Evolutionary conservation across 2,113 vertebrate genomes (phyloP).

Genomic region (Cynoglossus semilaevis): DNA sequence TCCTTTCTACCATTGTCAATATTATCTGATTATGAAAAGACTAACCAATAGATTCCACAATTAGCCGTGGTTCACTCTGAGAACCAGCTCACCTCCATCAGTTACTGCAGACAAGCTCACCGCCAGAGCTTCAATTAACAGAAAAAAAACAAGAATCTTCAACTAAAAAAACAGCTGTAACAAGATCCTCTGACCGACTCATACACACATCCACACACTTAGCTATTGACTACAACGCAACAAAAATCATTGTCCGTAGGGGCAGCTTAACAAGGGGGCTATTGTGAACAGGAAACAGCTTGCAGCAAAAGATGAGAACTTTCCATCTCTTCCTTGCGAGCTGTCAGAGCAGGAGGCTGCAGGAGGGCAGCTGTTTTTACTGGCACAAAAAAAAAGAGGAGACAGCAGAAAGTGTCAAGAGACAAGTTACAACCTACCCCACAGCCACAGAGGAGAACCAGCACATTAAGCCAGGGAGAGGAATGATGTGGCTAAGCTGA

Average conservation of each 20-base stretch:
- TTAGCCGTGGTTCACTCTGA: slow-evolving; percentile 43
- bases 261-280: slow-evolving; percentile 55
- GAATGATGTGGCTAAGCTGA: slow-evolving; percentile 50
- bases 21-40: slow-evolving; percentile 66
- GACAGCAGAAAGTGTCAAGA: slow-evolving; percentile 37
- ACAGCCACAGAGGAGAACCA: slow-evolving; percentile 52
- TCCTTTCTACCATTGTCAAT: slow-evolving; percentile 62
- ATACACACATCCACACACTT: slow-evolving; percentile 25
- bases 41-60: slow-evolving; percentile 51
- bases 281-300: slow-evolving; percentile 65
- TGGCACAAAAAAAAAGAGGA: slow-evolving; percentile 30
- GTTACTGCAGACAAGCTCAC: slow-evolving; percentile 52
- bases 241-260: slow-evolving; percentile 42
- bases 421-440: slow-evolving; percentile 62
- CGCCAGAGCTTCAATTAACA: slow-evolving; percentile 28
- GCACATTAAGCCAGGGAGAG: slow-evolving; percentile 65
- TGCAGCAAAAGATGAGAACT: slow-evolving; percentile 54
- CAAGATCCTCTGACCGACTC: slow-evolving; percentile 21
- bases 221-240: slow-evolving; percentile 50
- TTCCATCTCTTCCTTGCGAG: slow-evolving; percentile 57
- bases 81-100: slow-evolving; percentile 49
- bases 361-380: slow-evolving; percentile 55
- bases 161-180: slow-evolving; percentile 20
- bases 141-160: slow-evolving; percentile 9
- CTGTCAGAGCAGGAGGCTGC: slow-evolving; percentile 55